Percentiles rank a stretch among this genome's conserved stretches.
Evolutionary conservation across 2,888 invertebrate species (phyloP).

Genomic region (Lagria hirta): DNA sequence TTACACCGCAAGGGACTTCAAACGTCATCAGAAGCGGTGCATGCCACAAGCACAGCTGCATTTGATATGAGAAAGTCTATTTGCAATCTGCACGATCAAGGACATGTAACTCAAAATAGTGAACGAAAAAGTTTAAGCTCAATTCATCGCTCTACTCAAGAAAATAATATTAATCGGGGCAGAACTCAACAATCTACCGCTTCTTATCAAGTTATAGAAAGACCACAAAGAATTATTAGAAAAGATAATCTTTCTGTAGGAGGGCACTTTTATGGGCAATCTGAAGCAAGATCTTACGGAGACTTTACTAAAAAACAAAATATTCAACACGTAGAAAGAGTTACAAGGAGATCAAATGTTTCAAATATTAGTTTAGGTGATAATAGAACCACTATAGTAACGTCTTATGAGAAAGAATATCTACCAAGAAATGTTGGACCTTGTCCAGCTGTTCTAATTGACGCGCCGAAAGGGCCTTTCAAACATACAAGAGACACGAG

Average conservation of each 20-base stretch:
- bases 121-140: constrained; percentile 79
- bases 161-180: constrained; percentile 52
- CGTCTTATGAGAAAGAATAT: constrained; percentile 78
- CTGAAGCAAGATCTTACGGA: constrained; percentile 71
- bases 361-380: constrained; percentile 79
- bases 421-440: constrained; percentile 70
- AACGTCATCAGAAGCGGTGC: constrained; percentile 70
- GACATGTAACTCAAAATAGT: constrained; percentile 66
- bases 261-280: constrained; percentile 72
- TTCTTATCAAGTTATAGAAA: constrained; percentile 56
- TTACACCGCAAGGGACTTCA: constrained; percentile 73
- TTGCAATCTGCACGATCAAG: constrained; percentile 74
- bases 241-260: constrained; percentile 72
- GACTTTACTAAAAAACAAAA: constrained; percentile 60
- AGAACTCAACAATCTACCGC: constrained; percentile 57
- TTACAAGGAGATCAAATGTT: constrained; percentile 66
- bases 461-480: constrained; percentile 73
- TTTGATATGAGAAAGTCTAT: constrained; percentile 81
- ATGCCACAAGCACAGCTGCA: constrained; percentile 72
- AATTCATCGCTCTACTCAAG: constrained; percentile 68
- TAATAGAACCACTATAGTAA: constrained; percentile 59
- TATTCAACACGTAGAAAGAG: constrained; percentile 61
- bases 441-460: constrained; percentile 78
- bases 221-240: constrained; percentile 63
- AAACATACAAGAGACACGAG: constrained; percentile 83